Evolutionary conservation across 2,113 vertebrate genomes (phyloP).

Genomic region (Tiliqua scincoides): DNA sequence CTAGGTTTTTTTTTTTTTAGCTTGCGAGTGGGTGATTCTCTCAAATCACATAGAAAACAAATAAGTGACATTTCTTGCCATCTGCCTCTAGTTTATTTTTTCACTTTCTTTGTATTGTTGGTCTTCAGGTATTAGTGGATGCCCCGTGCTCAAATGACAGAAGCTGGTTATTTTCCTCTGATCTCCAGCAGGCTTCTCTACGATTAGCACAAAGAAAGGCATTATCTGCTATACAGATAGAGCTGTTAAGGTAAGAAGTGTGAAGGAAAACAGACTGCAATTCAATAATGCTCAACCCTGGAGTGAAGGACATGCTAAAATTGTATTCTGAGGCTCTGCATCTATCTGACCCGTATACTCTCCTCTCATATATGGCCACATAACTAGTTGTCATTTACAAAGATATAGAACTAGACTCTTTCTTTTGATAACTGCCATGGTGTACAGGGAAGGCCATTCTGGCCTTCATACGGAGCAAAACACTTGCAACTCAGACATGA

Average conservation of each 20-base stretch:
- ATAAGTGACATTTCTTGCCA: not conserved
- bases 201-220: slow-evolving; percentile 72
- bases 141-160: slow-evolving; percentile 96
- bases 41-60: not conserved
- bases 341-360: not conserved
- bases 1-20: not conserved
- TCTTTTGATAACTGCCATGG: not conserved
- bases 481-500: slow-evolving; percentile 16
- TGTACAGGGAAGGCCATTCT: not conserved
- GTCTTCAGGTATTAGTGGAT: slow-evolving; percentile 77
- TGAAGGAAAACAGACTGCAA: not conserved
- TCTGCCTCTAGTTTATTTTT: not conserved
- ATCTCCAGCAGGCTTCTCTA: slow-evolving; percentile 65
- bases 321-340: not conserved
- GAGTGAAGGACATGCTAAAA: slow-evolving; percentile 13
- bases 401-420: not conserved
- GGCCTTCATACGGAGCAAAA: not conserved
- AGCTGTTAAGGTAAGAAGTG: slow-evolving; percentile 77
- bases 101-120: slow-evolving; percentile 8
- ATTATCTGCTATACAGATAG: slow-evolving; percentile 70
- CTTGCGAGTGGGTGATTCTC: not conserved
- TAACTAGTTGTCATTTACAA: not conserved
- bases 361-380: not conserved
- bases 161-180: slow-evolving; percentile 90
- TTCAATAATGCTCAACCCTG: not conserved